These are phyloP conservation scores for Allophyes oxyacanthae DNA, from an alignment of 2,888 invertebrate species.

Conservation along the genomic window DNA sequence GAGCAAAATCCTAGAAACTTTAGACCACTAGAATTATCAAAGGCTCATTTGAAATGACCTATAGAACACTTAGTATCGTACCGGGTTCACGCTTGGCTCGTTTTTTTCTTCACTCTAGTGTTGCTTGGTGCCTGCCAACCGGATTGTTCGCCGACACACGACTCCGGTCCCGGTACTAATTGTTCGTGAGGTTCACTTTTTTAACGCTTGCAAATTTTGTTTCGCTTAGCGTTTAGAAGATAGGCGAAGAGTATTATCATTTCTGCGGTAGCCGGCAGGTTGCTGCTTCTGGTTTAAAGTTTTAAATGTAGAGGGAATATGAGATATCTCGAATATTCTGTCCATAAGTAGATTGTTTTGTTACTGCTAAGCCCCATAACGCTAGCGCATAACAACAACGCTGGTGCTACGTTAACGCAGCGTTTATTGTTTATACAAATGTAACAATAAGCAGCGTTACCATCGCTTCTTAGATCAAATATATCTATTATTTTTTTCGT, in stretches of 20 bases:
- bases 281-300: too few relatives aligned
- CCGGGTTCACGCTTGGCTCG: slow-evolving; percentile 9
- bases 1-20: too few relatives aligned
- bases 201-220: slow-evolving; percentile 21
- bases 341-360: too few relatives aligned
- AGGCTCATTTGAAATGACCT: not conserved
- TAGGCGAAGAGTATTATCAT: not conserved
- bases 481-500: not conserved
- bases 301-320: not conserved
- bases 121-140: slow-evolving; percentile 50
- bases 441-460: too few relatives aligned
- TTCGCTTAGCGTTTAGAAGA: not conserved
- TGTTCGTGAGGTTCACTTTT: slow-evolving; percentile 46
- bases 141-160: slow-evolving; percentile 43
- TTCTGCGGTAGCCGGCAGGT: slow-evolving; percentile 1
- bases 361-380: too few relatives aligned
- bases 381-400: too few relatives aligned
- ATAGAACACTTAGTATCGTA: not conserved
- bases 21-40: too few relatives aligned
- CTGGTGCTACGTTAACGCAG: too few relatives aligned
- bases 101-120: slow-evolving; percentile 41
- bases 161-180: slow-evolving; percentile 49
- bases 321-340: too few relatives aligned
- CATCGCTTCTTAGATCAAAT: too few relatives aligned
- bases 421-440: too few relatives aligned